Percentiles rank a stretch among this genome's conserved stretches.
Evolutionary conservation across 2,797 vertebrate species (phyloP).

Genomic region (Chiroxiphia lanceolata): DNA sequence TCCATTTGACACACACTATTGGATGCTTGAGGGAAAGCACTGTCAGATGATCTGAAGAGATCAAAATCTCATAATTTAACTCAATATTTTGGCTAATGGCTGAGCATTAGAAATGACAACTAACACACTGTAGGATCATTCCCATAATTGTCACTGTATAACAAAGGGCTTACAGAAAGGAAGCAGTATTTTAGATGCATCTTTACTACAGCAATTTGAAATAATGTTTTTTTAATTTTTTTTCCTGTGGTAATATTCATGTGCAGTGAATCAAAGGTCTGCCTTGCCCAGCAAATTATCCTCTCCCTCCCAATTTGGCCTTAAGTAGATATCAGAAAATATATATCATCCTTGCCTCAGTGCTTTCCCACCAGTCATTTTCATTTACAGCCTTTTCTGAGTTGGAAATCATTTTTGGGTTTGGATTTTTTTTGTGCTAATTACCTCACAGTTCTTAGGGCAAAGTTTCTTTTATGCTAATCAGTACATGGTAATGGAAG

Average conservation of each 20-base stretch:
- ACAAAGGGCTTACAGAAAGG: not conserved
- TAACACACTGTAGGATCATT: not conserved
- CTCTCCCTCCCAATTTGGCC: not conserved
- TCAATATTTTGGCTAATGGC: not conserved
- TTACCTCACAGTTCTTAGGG: not conserved
- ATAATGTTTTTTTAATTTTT: not conserved
- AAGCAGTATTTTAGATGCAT: not conserved
- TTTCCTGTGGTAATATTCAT: not conserved
- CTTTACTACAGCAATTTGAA: not conserved
- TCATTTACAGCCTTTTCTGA: not conserved
- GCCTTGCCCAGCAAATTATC: not conserved
- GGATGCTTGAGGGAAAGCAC: not conserved
- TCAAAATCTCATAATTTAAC: not conserved
- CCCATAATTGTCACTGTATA: not conserved
- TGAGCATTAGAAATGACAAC: not conserved
- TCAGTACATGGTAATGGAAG: not conserved
- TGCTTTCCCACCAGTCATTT: not conserved
- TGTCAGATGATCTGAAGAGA: not conserved
- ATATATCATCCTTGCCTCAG: not conserved
- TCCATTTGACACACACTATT: not conserved
- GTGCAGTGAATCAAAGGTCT: not conserved
- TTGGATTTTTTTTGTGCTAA: not conserved
- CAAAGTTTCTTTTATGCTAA: slow-evolving; percentile 5
- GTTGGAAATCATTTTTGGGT: not conserved
- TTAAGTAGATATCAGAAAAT: not conserved